Conservation (phyloP, 2,113 vertebrate species). For the Siphamia tubifer region DNA sequence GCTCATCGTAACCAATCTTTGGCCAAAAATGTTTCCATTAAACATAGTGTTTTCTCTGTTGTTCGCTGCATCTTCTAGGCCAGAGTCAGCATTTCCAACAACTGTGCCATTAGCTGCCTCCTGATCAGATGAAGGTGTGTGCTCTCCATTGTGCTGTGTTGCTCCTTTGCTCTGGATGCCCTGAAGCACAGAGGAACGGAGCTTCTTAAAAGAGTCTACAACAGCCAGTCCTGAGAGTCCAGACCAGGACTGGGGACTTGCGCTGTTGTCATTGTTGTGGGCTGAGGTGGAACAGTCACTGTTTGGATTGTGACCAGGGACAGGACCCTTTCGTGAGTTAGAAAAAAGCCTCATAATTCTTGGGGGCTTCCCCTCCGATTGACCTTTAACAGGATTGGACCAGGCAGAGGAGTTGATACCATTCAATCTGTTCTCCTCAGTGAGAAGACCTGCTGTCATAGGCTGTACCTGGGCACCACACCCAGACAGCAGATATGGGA, state of each 20-base stretch:
- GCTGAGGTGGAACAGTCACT: constrained; percentile 75
- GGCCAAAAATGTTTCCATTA: constrained; percentile 64
- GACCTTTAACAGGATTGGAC: constrained; percentile 63
- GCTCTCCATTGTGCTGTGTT: constrained; percentile 42
- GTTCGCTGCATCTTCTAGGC: constrained; percentile 5
- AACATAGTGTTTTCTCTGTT: constrained; percentile 57
- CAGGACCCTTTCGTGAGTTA: constrained; percentile 76
- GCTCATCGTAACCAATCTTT: constrained; percentile 31
- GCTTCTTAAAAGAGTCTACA: constrained; percentile 93
- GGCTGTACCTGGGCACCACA: constrained; percentile 78
- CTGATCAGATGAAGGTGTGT: constrained; percentile 9
- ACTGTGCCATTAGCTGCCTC: constrained; percentile 34
- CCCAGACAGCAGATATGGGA: constrained; percentile 58
- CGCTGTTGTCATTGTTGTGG: constrained; percentile 52
- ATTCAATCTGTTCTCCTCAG: constrained; percentile 70
- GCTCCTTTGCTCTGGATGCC: constrained; percentile 87
- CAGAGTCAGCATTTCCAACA: constrained; percentile 13
- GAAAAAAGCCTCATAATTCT: constrained; percentile 88
- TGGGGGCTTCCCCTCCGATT: constrained; percentile 79
- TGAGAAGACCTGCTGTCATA: constrained; percentile 68
- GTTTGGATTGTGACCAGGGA: constrained; percentile 33
- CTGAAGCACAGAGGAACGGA: constrained; percentile 91
- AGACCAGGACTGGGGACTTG: constrained; percentile 81
- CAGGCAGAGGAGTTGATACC: constrained; percentile 67
- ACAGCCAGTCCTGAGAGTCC: constrained; percentile 88